Base-by-base conservation (phyloP, 2,888 invertebrate species). In the Augiades crinisus region DNA sequence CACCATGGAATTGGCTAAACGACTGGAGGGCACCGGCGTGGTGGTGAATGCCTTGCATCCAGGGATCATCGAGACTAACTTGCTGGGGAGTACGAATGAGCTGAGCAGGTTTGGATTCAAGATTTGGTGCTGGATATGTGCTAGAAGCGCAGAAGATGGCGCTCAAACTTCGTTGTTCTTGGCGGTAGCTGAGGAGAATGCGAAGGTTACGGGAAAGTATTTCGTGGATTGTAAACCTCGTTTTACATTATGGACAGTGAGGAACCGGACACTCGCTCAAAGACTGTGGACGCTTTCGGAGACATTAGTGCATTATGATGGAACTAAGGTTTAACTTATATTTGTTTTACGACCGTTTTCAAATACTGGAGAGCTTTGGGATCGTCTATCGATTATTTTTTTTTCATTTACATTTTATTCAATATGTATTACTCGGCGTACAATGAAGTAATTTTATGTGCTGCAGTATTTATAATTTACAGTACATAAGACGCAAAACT, bases 21-120 rank as follows among this genome's bases (percentile, higher is more conserved):
- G 66, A 30, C 54, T 76, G 5, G 41, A 60, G 19, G 72, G 65
- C 21, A 61, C 65, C 31, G 92, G 91, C 14, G 92, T 95, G 0
- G 93, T 93, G 0, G 94, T 92, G 0, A 95, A 95, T 69, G 94
- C 93, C 59, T 80, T 95, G 38, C 95, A 96, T 82, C 96, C 96
- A 0, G 96, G 96, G 13, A 91, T 95, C 81, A 93, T 95, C 54
- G 92, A 92, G 71, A 93, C 93, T 0, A 94, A 93, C 36, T 94
- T 95, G 41, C 94, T 94, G 92, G 89, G 92, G 41, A 93, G 37
- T 5, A 94, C 64, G 92, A 52, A 55, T 33, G 22, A 40, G 6
- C 10, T 55, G 4, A 24, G 33, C 24, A 49, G 49, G 4, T 41
- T 49, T 33, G 40, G 22, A 1, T 49, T 49, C 6, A 41, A 41